These are phyloP conservation scores for Turdus rufiventris DNA, from an alignment of 2,113 vertebrate species.

Conservation along the genomic window DNA sequence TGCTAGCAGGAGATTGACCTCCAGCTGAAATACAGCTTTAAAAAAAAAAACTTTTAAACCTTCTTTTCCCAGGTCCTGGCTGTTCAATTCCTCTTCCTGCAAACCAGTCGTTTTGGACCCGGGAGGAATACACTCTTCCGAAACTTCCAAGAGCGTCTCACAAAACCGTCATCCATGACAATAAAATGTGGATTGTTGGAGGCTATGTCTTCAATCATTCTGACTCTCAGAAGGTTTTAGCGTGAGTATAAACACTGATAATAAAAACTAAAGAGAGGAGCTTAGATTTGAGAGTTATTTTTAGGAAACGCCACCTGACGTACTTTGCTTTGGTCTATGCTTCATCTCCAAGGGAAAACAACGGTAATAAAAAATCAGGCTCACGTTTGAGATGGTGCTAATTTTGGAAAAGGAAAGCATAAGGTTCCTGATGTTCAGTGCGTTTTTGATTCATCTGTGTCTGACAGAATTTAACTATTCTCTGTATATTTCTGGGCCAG, in stretches of 20 bases:
- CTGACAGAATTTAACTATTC: not conserved
- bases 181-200: constrained; percentile 93
- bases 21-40: not conserved
- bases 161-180: constrained; percentile 85
- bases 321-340: not conserved
- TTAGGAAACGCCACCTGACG: not conserved
- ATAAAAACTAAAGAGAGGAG: not conserved
- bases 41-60: not conserved
- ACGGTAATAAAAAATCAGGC: not conserved
- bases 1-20: not conserved
- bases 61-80: constrained; percentile 79
- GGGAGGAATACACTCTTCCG: constrained; percentile 76
- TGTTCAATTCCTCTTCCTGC: constrained; percentile 88
- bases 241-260: constrained; percentile 78
- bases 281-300: not conserved
- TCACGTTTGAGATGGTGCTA: not conserved
- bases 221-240: constrained; percentile 90
- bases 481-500: not conserved
- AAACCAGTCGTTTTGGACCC: constrained; percentile 89
- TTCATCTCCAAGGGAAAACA: not conserved
- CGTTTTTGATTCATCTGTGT: not conserved
- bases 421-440: not conserved
- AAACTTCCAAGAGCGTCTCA: constrained; percentile 90
- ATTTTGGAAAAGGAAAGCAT: not conserved
- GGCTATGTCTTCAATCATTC: constrained; percentile 97